A percentile compares a stretch with the other conserved stretches of the same genome.
Evolutionary conservation across 2,888 invertebrate genomes (phyloP).

Genomic region (Stenichneumon culpator): DNA sequence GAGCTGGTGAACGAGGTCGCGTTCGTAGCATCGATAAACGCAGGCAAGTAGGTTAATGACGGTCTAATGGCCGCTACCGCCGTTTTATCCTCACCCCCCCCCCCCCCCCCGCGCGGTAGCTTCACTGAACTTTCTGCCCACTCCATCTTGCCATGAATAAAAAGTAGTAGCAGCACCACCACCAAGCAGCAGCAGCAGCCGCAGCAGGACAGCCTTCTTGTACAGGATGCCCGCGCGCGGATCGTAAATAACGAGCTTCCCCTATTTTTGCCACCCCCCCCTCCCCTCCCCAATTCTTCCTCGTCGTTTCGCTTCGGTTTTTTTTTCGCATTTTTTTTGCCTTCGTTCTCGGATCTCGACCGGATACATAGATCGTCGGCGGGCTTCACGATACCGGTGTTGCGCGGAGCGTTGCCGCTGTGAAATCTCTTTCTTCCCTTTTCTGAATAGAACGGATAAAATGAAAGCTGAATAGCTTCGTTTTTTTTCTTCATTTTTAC

Average conservation of each 20-base stretch:
- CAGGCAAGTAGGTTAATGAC: constrained; percentile 71
- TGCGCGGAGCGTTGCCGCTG: constrained; percentile 9
- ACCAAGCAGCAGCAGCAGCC: constrained; percentile 2
- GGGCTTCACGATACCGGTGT: constrained; percentile 25
- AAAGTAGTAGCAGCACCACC: constrained; percentile 47
- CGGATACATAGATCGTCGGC: constrained; percentile 41
- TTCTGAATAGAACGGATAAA: neutral
- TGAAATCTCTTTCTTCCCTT: constrained; percentile 17
- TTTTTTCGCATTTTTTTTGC: constrained; percentile 1
- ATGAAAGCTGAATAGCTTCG: constrained; percentile 24
- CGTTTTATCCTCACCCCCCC: constrained; percentile 11
- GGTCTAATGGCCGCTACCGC: constrained; percentile 63
- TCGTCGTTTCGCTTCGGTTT: constrained; percentile 9
- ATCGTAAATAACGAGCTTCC: constrained; percentile 66
- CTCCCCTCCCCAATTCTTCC: neutral
- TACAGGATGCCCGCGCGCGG: constrained; percentile 42
- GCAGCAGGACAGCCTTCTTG: constrained; percentile 28
- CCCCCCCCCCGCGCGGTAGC: constrained; percentile 16
- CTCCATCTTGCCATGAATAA: constrained; percentile 63
- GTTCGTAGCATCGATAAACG: constrained; percentile 67
- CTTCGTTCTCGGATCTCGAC: constrained; percentile 24
- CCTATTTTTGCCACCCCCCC: constrained; percentile 42
- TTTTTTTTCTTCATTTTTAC: neutral
- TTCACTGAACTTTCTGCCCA: constrained; percentile 55
- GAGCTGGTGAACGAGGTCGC: constrained; percentile 57